Evolutionary conservation across 2,797 vertebrate genomes (phyloP).

Genomic region (Aulostomus chinensis): DNA sequence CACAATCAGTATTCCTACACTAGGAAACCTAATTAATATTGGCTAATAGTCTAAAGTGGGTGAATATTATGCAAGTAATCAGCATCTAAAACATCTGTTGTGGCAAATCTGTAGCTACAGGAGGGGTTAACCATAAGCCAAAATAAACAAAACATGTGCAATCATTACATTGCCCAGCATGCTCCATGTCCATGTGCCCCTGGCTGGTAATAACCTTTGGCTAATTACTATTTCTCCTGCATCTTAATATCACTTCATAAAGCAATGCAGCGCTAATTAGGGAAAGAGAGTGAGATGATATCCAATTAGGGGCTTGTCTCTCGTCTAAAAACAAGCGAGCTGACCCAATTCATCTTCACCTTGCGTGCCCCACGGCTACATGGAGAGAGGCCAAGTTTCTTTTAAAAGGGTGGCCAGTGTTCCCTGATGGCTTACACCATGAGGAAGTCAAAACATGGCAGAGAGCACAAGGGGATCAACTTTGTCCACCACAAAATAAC

Average conservation of each 20-base stretch:
- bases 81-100: slow-evolving; percentile 39
- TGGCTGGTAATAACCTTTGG: slow-evolving; percentile 71
- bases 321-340: slow-evolving; percentile 59
- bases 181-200: slow-evolving; percentile 62
- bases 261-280: slow-evolving; percentile 69
- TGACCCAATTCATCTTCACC: slow-evolving; percentile 64
- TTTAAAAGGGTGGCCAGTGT: slow-evolving; percentile 29
- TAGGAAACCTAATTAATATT: slow-evolving; percentile 8
- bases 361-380: slow-evolving; percentile 45
- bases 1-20: neutral
- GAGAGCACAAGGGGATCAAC: slow-evolving; percentile 36
- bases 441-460: slow-evolving; percentile 31
- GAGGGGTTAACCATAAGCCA: slow-evolving; percentile 28
- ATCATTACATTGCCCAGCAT: slow-evolving; percentile 59
- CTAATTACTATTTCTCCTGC: slow-evolving; percentile 72
- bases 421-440: slow-evolving; percentile 34
- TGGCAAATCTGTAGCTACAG: slow-evolving; percentile 29
- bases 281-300: slow-evolving; percentile 66
- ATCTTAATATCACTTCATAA: slow-evolving; percentile 75
- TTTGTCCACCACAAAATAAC: neutral
- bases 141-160: slow-evolving; percentile 61
- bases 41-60: neutral
- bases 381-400: slow-evolving; percentile 34
- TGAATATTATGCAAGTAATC: slow-evolving; percentile 19
- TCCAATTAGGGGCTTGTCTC: slow-evolving; percentile 69